phyloP scores from a whole-genome alignment of 2,888 invertebrate species.

The Yponomeuta evonymella region DNA sequence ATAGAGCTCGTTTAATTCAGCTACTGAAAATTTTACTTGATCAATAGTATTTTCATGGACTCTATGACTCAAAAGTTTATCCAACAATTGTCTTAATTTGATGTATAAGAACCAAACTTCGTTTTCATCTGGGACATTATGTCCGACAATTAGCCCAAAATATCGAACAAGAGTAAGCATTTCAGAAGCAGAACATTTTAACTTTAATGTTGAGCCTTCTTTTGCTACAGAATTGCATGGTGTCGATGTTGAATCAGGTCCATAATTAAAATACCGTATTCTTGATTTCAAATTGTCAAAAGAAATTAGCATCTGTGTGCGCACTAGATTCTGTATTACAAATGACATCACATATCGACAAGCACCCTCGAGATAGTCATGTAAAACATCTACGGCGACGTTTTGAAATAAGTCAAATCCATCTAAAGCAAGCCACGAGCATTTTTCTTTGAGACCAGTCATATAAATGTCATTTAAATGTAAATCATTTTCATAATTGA shows the following conservation, averaged over 20 bases:
- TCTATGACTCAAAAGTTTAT: constrained; percentile 17
- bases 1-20: constrained; percentile 22
- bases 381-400: constrained; percentile 19
- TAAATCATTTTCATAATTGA: constrained; percentile 6
- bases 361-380: constrained; percentile 18
- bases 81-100: neutral
- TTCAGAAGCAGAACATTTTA: constrained; percentile 19
- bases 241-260: constrained; percentile 11
- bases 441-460: constrained; percentile 23
- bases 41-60: constrained; percentile 17
- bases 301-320: constrained; percentile 10
- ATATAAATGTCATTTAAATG: neutral
- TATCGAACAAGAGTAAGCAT: constrained; percentile 24
- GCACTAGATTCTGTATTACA: constrained; percentile 11
- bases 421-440: constrained; percentile 19
- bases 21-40: constrained; percentile 19
- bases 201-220: neutral
- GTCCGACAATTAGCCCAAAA: constrained; percentile 24
- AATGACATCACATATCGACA: constrained; percentile 20
- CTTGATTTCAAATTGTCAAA: constrained; percentile 12
- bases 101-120: constrained; percentile 21
- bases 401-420: constrained; percentile 21
- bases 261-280: constrained; percentile 14
- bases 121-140: constrained; percentile 21
- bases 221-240: neutral